Conservation (phyloP, 2,113 vertebrate species). For the Columba janthina region DNA sequence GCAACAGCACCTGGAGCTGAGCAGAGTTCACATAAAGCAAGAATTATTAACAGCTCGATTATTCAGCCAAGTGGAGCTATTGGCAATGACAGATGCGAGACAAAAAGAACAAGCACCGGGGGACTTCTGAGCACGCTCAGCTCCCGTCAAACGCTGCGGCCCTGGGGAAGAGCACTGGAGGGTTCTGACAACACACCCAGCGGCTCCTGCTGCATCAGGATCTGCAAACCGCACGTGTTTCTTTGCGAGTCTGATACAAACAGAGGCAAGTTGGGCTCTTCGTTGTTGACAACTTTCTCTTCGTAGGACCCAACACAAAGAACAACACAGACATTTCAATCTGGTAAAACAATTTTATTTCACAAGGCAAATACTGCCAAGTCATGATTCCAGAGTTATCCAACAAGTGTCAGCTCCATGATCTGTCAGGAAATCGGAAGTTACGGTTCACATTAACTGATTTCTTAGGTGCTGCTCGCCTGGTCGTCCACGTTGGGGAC, state of each 20-base stretch:
- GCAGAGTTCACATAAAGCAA: not conserved
- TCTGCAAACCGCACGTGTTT: fast-evolving
- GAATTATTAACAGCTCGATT: not conserved
- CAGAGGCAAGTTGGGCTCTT: not conserved
- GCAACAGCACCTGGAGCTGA: not conserved
- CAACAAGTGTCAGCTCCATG: not conserved
- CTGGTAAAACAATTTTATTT: slow-evolving; percentile 30
- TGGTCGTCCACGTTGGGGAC: not conserved
- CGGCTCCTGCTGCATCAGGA: not conserved
- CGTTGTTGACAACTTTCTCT: not conserved
- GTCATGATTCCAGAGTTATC: not conserved
- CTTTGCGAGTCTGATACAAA: not conserved
- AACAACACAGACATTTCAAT: not conserved
- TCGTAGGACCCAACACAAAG: not conserved
- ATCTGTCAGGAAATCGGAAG: not conserved
- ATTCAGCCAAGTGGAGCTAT: not conserved
- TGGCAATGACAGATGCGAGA: not conserved
- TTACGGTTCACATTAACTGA: not conserved
- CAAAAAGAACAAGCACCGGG: not conserved
- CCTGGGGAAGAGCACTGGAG: not conserved
- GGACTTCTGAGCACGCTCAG: not conserved
- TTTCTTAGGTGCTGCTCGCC: not conserved
- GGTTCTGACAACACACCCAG: not conserved
- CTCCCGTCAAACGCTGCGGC: not conserved
- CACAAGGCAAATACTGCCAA: not conserved